Base-by-base conservation (phyloP, 2,113 vertebrate species). In the Acanthochromis polyacanthus region DNA sequence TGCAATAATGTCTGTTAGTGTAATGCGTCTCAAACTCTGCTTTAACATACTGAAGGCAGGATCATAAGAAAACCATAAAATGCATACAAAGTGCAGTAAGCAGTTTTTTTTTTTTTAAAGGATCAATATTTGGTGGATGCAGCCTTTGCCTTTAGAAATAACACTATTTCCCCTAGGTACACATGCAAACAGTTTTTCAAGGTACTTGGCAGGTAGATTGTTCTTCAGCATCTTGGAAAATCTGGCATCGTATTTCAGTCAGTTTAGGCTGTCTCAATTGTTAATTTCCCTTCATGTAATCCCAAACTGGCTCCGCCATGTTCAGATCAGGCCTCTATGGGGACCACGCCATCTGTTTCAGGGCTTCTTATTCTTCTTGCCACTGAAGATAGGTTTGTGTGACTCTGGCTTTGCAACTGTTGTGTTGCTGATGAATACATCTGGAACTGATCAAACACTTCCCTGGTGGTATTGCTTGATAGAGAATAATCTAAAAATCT, bases 381-480 rank as follows among this genome's bases (percentile, higher is more conserved):
- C 32, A 7, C 7, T 51, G 19, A 66, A 66, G 51, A 20, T 55
- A 43, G 65, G 19, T 67, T 16, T 1, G 23, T 25, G 16, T 55
- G 32, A 67, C 32, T 55, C 14, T 38, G 28, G 48, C 0, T 14
- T 43, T 43, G 40, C 11, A 43, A 11, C 4, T 43, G 40, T 15
- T 43, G 40, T 43, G 40, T 14, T 14, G 40, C 40, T 43, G 40
- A 12, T 6, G 23, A 4, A 52, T 0, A 15, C 2, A 52, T 66
- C 23, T 36, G 51, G n/a, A 65, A 65, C 11, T 65, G 63, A 38
- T 36, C 32, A 36, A 36, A 36, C 32, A 36, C 8, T 2, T 36
- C 7, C 7, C 32, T 30, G 30, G 7, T 36, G 32, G 32, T 36
- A 36, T n/a, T 38, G 30, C n/a, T 14, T 23, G 14, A 66, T 43